Percentiles rank a stretch among this genome's conserved stretches.
phyloP scores from a whole-genome alignment of 1,140 invertebrate genomes.

The Drosophila parabipectinata region DNA sequence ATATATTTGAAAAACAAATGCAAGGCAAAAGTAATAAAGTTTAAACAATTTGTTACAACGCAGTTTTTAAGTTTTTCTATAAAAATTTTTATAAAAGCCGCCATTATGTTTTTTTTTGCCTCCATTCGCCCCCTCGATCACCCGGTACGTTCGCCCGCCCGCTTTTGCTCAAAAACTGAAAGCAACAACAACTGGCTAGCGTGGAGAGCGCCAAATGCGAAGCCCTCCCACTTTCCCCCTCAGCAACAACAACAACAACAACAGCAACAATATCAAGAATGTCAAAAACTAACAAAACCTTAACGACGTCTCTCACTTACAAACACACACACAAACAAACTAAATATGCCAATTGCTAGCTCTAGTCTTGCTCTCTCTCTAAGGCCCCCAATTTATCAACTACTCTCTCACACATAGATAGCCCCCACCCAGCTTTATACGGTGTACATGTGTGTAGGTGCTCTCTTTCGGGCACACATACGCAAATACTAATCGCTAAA shows the following conservation, averaged over 20 bases:
- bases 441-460: conserved; percentile 33
- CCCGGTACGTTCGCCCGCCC: conserved; percentile 18
- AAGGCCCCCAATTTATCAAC: conserved; percentile 70
- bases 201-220: conserved; percentile 22
- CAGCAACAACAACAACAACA: conserved; percentile 41
- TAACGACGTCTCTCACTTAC: conserved; percentile 47
- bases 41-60: conserved; percentile 79
- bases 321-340: conserved; percentile 1
- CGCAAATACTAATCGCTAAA: conserved; percentile 58
- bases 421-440: conserved; percentile 12
- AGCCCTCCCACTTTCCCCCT: conserved; percentile 29
- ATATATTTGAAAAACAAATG: conserved; percentile 21
- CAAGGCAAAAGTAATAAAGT: conserved; percentile 57
- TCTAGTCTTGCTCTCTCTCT: conserved; percentile 46
- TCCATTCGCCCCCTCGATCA: conserved; percentile 18
- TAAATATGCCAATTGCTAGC: conserved; percentile 71
- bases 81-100: conserved; percentile 66
- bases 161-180: conserved; percentile 20
- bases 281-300: conserved; percentile 75
- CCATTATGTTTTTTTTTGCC: conserved; percentile 76
- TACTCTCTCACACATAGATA: conserved; percentile 54
- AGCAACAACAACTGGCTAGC: conserved; percentile 9
- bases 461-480: conserved; percentile 51
- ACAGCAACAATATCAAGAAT: conserved; percentile 68
- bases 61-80: conserved; percentile 75